Percentiles rank a stretch among this genome's conserved stretches.
These are phyloP conservation scores for Mizuhopecten yessoensis DNA, from an alignment of 1,140 invertebrate genomes.

Conservation along the genomic window DNA sequence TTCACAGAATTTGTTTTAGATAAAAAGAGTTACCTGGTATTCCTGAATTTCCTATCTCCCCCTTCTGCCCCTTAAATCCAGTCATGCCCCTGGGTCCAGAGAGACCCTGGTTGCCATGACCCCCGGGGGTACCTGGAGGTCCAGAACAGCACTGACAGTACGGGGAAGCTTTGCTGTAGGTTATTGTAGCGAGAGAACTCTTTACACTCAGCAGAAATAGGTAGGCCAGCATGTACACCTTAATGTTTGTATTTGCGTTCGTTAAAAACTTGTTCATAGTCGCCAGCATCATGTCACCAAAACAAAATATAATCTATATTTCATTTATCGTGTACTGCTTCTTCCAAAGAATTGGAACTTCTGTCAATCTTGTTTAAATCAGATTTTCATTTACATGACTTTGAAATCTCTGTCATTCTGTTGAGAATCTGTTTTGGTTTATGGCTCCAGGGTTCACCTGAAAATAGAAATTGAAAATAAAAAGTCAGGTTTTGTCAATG, in stretches of 20 bases:
- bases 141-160: constrained; percentile 68
- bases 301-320: no score
- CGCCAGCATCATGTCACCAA: not conserved
- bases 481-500: not conserved
- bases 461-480: not conserved
- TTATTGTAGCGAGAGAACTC: not conserved
- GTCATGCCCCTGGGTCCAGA: constrained; percentile 73
- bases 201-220: not conserved
- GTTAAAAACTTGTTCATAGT: not conserved
- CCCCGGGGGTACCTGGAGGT: constrained; percentile 63
- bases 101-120: constrained; percentile 74
- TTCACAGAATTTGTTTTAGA: no score
- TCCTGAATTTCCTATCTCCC: constrained; percentile 71
- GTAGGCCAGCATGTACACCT: not conserved
- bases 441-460: not conserved
- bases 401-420: not conserved
- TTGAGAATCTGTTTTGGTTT: not conserved
- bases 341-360: no score
- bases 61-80: constrained; percentile 72
- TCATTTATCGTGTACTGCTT: no score
- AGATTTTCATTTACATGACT: no score
- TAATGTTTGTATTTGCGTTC: not conserved
- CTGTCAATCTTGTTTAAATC: no score
- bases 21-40: constrained; percentile 55
- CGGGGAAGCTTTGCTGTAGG: not conserved